Evolutionary conservation across 2,797 vertebrate genomes (phyloP).

Genomic region (Enteromius viviparus): DNA sequence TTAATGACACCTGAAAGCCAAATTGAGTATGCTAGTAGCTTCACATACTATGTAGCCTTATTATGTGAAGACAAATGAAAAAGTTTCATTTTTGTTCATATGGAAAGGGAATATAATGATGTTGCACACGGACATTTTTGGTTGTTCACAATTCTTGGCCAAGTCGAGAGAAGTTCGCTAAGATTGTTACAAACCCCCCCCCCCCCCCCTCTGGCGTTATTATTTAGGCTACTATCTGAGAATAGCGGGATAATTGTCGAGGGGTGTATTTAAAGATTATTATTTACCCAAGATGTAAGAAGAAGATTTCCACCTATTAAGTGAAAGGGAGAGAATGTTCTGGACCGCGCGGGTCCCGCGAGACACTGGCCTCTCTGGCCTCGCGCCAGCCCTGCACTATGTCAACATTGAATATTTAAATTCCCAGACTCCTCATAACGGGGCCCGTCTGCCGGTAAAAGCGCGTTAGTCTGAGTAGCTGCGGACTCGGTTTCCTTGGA

Average conservation of each 20-base stretch:
- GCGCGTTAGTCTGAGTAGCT: constrained; percentile 78
- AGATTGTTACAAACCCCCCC: constrained; percentile 26
- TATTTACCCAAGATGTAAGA: constrained; percentile 74
- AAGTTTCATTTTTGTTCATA: not conserved
- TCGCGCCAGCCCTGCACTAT: constrained; percentile 88
- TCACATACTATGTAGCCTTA: not conserved
- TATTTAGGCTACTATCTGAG: constrained; percentile 41
- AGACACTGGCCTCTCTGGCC: constrained; percentile 81
- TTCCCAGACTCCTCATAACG: constrained; percentile 97
- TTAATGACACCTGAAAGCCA: not conserved
- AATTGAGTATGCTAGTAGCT: not conserved
- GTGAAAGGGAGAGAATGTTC: constrained; percentile 80
- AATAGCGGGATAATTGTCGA: constrained; percentile 55
- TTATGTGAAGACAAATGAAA: not conserved
- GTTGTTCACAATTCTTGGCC: constrained; percentile 1
- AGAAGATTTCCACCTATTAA: constrained; percentile 84
- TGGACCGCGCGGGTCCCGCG: constrained; percentile 74
- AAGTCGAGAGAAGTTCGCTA: constrained; percentile 25
- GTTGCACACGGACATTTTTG: not conserved
- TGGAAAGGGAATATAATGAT: not conserved
- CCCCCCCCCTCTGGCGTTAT: constrained; percentile 38
- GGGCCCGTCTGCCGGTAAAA: constrained; percentile 89
- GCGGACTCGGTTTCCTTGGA: constrained; percentile 24
- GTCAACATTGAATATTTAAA: constrained; percentile 99
- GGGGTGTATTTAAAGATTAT: constrained; percentile 65